Evolutionary conservation across 1,140 invertebrate genomes (phyloP).

Genomic region (Drosophila novamexicana): DNA sequence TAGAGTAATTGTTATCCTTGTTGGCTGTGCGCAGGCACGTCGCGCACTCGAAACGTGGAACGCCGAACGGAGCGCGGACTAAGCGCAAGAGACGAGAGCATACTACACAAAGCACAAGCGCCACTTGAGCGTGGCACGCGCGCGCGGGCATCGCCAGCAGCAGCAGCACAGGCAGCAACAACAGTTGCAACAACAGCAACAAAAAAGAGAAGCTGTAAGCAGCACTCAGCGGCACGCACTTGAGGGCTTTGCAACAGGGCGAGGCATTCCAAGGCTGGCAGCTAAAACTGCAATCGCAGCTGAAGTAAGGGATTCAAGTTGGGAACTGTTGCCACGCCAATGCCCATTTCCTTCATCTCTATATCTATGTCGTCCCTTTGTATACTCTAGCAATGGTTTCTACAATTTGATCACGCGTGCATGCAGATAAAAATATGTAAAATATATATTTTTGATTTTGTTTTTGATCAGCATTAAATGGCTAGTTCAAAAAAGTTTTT

Average conservation of each 20-base stretch:
- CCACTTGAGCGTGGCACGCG: conserved; percentile 65
- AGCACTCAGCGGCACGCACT: conserved; percentile 80
- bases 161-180: conserved; percentile 8
- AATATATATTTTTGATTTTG: too few relatives aligned
- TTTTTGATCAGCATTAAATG: too few relatives aligned
- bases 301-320: conserved; percentile 16
- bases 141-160: conserved; percentile 13
- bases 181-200: conserved; percentile 46
- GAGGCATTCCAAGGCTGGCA: conserved; percentile 31
- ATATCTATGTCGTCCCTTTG: too few relatives aligned
- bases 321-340: conserved; percentile 4
- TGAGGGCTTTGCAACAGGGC: conserved; percentile 41
- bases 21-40: conserved; percentile 75
- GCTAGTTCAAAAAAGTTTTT: too few relatives aligned
- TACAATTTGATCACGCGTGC: too few relatives aligned
- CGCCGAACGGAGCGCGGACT: conserved; percentile 13
- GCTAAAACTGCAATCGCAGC: conserved; percentile 78
- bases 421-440: too few relatives aligned
- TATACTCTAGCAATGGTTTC: too few relatives aligned
- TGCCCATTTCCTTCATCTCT: background rate
- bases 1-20: conserved; percentile 79
- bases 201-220: conserved; percentile 62
- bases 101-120: conserved; percentile 61
- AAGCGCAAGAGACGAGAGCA: conserved; percentile 22
- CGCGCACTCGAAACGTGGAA: conserved; percentile 47